Evolutionary conservation across 2,888 invertebrate species (phyloP), one percentile per base, ranked within the genome.

Genomic region (Gerris lacustris): DNA sequence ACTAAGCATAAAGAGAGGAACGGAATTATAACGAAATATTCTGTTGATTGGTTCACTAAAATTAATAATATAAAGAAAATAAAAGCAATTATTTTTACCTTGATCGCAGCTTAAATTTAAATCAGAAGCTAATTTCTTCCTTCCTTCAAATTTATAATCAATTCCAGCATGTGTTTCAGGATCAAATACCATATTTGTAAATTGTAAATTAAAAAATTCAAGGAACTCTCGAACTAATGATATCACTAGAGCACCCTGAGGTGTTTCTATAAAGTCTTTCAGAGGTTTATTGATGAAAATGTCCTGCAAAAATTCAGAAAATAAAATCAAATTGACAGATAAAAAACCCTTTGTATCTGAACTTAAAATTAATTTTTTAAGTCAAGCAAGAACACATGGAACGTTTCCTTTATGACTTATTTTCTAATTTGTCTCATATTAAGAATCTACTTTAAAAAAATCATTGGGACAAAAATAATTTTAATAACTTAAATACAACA

Each of bases 111-210:
- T 55, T 5, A 55, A 11, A 55, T 55, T 55, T 5, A 76, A 69
- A 67, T 76, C 74, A 62, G 72, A 73, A 6, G 74, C 70, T 17
- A 77, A 72, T 67, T 76, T 81, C 74, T 79, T 79, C 76, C 86
- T 83, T 45, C 86, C 86, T 76, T 84, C 83, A 76, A 87, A 86
- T 72, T 82, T 82, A 78, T 87, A 88, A 74, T 85, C 85, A 76
- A 83, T 85, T 43, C 86, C 87, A 79, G 86, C 84, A 75, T 87
- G 86, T n/a, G 88, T 86, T 82, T 92, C 92, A 45, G 91, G 86
- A 80, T 89, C 90, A 81, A 89, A 92, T 63, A 92, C 91, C 76
- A 90, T 88, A 78, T 89, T 82, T 55, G 92, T 91, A 78, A 88
- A 91, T 79, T 89, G 87, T 71, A 93, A 84, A 79, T 88, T 87